Conservation (phyloP, 2,113 vertebrate species). For the Sinocyclocheilus anophthalmus region DNA sequence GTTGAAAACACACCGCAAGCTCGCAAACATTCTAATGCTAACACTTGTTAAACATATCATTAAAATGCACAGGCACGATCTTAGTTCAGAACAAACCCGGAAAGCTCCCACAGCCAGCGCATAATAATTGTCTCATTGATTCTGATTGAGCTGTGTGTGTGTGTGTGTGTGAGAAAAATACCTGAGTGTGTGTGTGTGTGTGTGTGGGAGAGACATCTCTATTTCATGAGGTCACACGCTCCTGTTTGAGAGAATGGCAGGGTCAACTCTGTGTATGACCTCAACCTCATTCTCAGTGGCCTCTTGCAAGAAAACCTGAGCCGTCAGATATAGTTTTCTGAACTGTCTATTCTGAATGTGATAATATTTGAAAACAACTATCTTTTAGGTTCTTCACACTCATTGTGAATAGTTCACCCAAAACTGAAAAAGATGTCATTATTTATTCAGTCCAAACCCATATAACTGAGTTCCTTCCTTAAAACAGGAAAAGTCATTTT, state of each 20-base stretch:
- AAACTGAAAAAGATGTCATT: neutral
- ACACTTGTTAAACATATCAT: slow-evolving; percentile 69
- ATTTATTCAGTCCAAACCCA: neutral
- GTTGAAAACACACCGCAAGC: neutral
- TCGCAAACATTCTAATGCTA: slow-evolving; percentile 21
- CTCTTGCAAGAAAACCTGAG: neutral
- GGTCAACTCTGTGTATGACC: slow-evolving; percentile 27
- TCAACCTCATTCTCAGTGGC: neutral
- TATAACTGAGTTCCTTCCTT: neutral
- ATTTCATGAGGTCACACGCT: slow-evolving; percentile 43
- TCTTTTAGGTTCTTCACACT: neutral
- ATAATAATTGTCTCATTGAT: slow-evolving; percentile 65
- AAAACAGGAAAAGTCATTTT: neutral
- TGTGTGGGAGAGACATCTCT: neutral
- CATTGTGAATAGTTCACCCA: neutral
- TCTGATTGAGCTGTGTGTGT: slow-evolving; percentile 20
- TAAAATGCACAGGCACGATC: slow-evolving; percentile 67
- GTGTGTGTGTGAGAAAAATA: slow-evolving; percentile 9
- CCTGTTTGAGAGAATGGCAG: slow-evolving; percentile 49
- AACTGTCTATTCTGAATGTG: neutral
- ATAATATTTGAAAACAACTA: neutral
- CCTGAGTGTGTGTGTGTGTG: neutral
- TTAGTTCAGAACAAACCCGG: slow-evolving; percentile 64
- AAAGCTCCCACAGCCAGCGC: slow-evolving; percentile 59
- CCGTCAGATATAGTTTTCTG: neutral